Evolutionary conservation across 2,113 vertebrate genomes (phyloP).

Genomic region (Stegastes partitus): DNA sequence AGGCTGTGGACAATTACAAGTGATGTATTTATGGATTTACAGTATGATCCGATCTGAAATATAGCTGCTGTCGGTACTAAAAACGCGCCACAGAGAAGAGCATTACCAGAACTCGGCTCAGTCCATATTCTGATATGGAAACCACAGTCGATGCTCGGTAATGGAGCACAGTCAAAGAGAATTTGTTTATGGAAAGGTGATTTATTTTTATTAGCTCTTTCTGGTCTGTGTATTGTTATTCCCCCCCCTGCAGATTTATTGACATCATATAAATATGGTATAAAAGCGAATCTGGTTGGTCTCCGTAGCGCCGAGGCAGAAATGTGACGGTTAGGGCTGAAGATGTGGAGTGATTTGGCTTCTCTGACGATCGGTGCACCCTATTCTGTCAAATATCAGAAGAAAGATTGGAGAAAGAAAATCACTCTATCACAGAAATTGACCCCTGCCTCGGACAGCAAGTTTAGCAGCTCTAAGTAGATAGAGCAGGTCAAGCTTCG

Average conservation of each 20-base stretch:
- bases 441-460: background rate
- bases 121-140: slow-evolving; percentile 50
- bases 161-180: slow-evolving; percentile 51
- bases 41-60: slow-evolving; percentile 61
- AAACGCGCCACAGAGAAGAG: slow-evolving; percentile 42
- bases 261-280: slow-evolving; percentile 50
- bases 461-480: no score
- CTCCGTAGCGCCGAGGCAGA: slow-evolving; percentile 11
- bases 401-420: slow-evolving; percentile 25
- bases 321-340: slow-evolving; percentile 12
- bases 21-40: slow-evolving; percentile 76
- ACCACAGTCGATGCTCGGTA: slow-evolving; percentile 44
- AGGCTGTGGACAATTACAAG: slow-evolving; percentile 71
- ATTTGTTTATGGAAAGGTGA: slow-evolving; percentile 52
- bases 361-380: slow-evolving; percentile 5
- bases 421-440: background rate
- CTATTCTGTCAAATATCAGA: slow-evolving; percentile 14
- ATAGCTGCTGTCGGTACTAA: slow-evolving; percentile 55
- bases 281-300: slow-evolving; percentile 34
- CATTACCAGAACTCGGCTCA: slow-evolving; percentile 32
- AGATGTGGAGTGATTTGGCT: slow-evolving; percentile 15
- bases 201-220: slow-evolving; percentile 70
- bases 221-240: slow-evolving; percentile 58
- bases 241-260: slow-evolving; percentile 62
- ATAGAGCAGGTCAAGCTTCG: background rate